Evolutionary conservation across 2,797 vertebrate genomes (phyloP), one percentile per base, ranked within the genome.

Genomic region (Lophius americanus): DNA sequence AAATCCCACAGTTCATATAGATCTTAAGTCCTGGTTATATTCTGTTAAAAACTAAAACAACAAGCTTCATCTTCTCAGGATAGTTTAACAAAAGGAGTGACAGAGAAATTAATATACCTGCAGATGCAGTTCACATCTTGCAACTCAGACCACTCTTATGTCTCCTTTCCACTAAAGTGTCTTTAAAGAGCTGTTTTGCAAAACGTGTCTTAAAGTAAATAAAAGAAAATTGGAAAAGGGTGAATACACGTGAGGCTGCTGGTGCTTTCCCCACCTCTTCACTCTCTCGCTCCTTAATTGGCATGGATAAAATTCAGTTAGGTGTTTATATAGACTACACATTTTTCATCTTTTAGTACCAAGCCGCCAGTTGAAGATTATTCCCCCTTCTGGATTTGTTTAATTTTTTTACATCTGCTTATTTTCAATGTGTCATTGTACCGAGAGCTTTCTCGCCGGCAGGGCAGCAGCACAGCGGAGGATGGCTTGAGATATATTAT

Each of bases 311-410:
- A 96, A 95, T 95, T 94, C 96, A 88, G 93, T 92, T 92, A 94
- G 94, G 93, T 98, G 96, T 98, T 98, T 98, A 98, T 95, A 96
- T 93, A 92, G 96, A 96, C 91, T 91, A 79, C 88, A 95, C 95
- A 96, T 97, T 98, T 98, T 98, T 97, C 95, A 96, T 95, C 92
- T 96, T 98, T 98, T 98, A 96, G 93, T 95, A 96, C 95, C 95
- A 95, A 95, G 96, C 93, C 91, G 93, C 85, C 86, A 83, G 91
- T 94, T 93, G 93, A 94, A 93, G 94, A 95, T 95, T 94, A 95
- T 95, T 94, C 94, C 93, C 85, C 93, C 92, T 89, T 92, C 93
- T 94, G 92, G 95, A 96, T 98, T 96, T 98, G 96, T 98, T 98
- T 98, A 97, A 97, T 96, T 96, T 93, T 93, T 95, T 92, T 92